These are phyloP conservation scores for Pangasius macronema DNA, from an alignment of 2,797 vertebrate genomes.

Conservation along the genomic window DNA sequence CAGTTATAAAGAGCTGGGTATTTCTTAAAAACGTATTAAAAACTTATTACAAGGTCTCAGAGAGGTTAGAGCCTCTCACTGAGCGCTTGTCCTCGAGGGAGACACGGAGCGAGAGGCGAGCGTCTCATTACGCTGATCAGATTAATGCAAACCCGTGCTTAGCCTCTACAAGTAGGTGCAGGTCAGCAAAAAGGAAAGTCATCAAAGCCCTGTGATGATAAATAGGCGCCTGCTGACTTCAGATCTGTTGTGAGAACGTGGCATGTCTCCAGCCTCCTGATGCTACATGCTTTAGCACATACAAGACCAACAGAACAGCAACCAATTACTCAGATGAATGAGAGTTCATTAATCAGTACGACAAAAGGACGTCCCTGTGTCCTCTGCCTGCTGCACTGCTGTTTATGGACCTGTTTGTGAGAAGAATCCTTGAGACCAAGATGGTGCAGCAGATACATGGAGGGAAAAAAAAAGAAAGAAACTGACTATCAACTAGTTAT, in stretches of 20 bases:
- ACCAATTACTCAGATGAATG: constrained; percentile 29
- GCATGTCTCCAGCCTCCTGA: constrained; percentile 25
- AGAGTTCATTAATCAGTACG: constrained; percentile 35
- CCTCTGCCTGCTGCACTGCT: constrained; percentile 18
- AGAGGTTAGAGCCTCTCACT: not conserved
- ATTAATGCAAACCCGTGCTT: constrained; percentile 56
- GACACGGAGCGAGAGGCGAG: constrained; percentile 54
- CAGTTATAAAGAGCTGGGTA: not conserved
- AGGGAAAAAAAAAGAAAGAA: not conserved
- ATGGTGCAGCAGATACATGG: not conserved
- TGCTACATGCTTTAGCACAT: constrained; percentile 15
- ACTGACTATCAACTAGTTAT: not conserved
- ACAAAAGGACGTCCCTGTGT: constrained; percentile 22
- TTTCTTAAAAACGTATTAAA: not conserved
- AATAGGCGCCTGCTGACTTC: constrained; percentile 34
- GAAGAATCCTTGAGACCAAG: not conserved
- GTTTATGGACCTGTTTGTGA: not conserved
- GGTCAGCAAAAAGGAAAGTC: constrained; percentile 37
- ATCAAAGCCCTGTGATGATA: constrained; percentile 14
- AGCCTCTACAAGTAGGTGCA: constrained; percentile 19
- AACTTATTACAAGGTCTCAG: not conserved
- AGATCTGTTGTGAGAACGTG: constrained; percentile 20
- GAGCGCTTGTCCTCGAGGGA: constrained; percentile 53
- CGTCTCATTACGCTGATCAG: constrained; percentile 71
- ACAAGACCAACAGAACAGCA: constrained; percentile 25